Percentiles rank a stretch among this genome's conserved stretches.
phyloP scores from a whole-genome alignment of 2,797 vertebrate species.

The Enteromius trimaculatus region DNA sequence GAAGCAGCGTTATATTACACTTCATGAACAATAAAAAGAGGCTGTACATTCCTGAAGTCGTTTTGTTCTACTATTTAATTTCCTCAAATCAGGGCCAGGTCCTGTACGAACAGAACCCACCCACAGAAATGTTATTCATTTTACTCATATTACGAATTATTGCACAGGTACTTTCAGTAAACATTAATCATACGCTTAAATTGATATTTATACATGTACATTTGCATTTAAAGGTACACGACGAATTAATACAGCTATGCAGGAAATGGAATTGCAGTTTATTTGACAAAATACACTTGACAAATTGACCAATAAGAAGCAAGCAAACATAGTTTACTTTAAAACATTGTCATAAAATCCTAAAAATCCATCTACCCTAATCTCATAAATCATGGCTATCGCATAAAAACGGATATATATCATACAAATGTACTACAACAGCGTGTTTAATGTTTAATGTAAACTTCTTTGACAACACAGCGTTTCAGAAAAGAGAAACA shows the following conservation, averaged over 20 bases:
- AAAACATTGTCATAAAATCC: too few relatives aligned
- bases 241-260: background rate
- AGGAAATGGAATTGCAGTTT: background rate
- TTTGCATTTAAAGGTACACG: background rate
- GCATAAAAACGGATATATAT: background rate
- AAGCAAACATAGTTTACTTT: background rate
- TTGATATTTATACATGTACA: background rate
- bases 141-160: background rate
- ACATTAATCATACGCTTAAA: background rate
- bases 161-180: background rate
- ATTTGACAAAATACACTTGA: background rate
- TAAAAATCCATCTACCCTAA: background rate
- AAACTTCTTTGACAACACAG: background rate
- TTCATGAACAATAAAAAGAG: conserved; percentile 1
- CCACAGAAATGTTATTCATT: background rate
- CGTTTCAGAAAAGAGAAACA: background rate
- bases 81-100: background rate
- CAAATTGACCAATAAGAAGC: background rate
- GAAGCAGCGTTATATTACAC: background rate
- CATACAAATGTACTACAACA: too few relatives aligned
- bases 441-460: background rate
- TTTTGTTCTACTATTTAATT: background rate
- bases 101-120: background rate
- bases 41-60: background rate
- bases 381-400: background rate